Evolutionary conservation across 2,888 invertebrate genomes (phyloP), one percentile per base, ranked within the genome.

Genomic region (Sepioteuthis lessoniana): DNA sequence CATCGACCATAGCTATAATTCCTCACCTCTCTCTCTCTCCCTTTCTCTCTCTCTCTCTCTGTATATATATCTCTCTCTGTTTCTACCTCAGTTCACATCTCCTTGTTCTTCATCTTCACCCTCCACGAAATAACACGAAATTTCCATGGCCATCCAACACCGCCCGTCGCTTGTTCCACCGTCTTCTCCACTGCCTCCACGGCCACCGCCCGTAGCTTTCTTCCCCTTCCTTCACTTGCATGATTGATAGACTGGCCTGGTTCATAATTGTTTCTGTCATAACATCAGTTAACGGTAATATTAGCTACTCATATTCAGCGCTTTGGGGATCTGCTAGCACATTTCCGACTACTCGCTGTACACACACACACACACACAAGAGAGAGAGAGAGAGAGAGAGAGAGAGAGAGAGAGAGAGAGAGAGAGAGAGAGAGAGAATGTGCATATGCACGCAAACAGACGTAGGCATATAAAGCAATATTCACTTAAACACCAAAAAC

Each of bases 231-330:
- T 76, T 76, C n/a, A 31, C n/a, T 31, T n/a, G n/a, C 76, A 76
- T 76, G 76, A 76, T 76, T 76, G 76, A 76, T 76, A 76, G 76
- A 76, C 76, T 76, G 10, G 76, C 76, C 76, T 76, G 31, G 31
- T 76, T 76, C 76, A 19, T 76, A 76, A 76, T 76, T 76, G 76
- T 76, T 76, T 76, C n/a, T 76, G 76, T 76, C 76, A 76, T 76
- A 76, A 76, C 76, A 76, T 13, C 76, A 76, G 76, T 76, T 31
- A 76, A 76, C n/a, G 76, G 31, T 76, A 76, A 76, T 76, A 76
- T 76, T 76, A 76, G 76, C 76, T 2, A 76, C 76, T 76, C n/a
- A n/a, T 76, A 76, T 31, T n/a, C 76, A n/a, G n/a, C 76, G n/a
- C n/a, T 76, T 31, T 76, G 7, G 31, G n/a, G 76, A 76, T 76